phyloP scores from a whole-genome alignment of 2,797 vertebrate species.

The Sphaeramia orbicularis region DNA sequence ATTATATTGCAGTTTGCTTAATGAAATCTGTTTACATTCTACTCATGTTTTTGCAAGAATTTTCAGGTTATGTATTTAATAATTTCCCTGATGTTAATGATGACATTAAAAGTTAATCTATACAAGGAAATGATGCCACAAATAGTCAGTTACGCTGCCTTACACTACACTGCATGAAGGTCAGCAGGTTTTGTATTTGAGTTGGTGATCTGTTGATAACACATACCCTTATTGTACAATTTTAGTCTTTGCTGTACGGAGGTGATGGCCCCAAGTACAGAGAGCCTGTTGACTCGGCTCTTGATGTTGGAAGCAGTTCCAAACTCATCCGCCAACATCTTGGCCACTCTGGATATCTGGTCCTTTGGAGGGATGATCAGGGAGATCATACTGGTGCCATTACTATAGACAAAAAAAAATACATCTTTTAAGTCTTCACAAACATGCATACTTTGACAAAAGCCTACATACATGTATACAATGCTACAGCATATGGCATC shows the following conservation, averaged over 20 bases:
- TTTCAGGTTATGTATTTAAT: too few species aligned
- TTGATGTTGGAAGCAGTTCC: constrained; percentile 99
- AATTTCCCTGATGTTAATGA: too few species aligned
- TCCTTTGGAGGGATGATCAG: constrained; percentile 99
- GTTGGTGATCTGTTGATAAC: constrained; percentile 1
- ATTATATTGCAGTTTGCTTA: too few species aligned
- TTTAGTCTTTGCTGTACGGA: constrained; percentile 99
- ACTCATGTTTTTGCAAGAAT: too few species aligned
- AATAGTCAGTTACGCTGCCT: too few species aligned
- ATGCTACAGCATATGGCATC: not conserved
- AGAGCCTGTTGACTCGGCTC: constrained; percentile 98
- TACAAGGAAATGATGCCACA: too few species aligned
- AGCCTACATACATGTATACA: not conserved
- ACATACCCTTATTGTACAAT: constrained; percentile 99
- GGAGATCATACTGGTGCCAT: constrained; percentile 99
- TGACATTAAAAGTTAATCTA: too few species aligned
- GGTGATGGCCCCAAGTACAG: constrained; percentile 98
- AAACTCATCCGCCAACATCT: constrained; percentile 99
- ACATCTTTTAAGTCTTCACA: constrained; percentile 12
- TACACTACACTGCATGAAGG: not conserved
- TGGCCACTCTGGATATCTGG: constrained; percentile 99
- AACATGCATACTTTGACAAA: not conserved
- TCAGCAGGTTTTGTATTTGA: not conserved
- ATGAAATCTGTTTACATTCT: too few species aligned
- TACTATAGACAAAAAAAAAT: constrained; percentile 82